Evolutionary conservation across 2,888 invertebrate genomes (phyloP).

Genomic region (Harpalus rufipes): DNA sequence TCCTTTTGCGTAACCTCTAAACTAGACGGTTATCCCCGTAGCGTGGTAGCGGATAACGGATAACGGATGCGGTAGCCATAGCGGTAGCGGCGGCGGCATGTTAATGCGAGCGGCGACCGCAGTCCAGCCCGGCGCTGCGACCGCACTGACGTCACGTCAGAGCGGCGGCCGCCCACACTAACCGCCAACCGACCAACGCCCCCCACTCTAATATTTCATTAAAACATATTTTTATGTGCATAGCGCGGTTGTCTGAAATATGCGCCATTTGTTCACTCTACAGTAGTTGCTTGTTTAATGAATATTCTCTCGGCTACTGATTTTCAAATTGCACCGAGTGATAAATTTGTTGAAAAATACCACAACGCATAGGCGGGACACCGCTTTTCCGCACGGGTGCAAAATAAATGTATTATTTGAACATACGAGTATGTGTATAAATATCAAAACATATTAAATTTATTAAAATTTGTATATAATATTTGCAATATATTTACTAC

Average conservation of each 20-base stretch:
- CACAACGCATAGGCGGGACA: neutral
- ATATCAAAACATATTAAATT: too few species aligned
- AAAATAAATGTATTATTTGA: neutral
- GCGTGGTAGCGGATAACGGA: neutral
- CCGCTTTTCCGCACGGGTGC: neutral
- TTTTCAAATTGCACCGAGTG: conserved; percentile 47
- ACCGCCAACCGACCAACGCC: conserved; percentile 50
- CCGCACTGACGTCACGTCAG: conserved; percentile 58
- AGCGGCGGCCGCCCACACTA: conserved; percentile 24
- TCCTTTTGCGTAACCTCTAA: too few species aligned
- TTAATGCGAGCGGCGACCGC: conserved; percentile 62
- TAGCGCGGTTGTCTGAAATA: conserved; percentile 58
- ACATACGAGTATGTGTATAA: too few species aligned
- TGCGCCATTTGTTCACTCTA: conserved; percentile 60
- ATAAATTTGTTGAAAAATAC: conserved; percentile 51
- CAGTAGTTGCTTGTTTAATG: conserved; percentile 60
- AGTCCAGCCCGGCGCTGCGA: conserved; percentile 26
- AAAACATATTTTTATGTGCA: conserved; percentile 64
- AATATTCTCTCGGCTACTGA: conserved; percentile 58
- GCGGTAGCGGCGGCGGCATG: conserved; percentile 46
- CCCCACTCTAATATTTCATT: conserved; percentile 62
- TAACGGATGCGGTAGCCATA: conserved; percentile 33
- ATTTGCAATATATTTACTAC: too few species aligned
- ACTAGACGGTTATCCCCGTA: too few species aligned
- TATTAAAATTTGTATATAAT: too few species aligned